Conservation (phyloP, 2,888 invertebrate genomes). For the Hydroisotoma schaefferi region DNA sequence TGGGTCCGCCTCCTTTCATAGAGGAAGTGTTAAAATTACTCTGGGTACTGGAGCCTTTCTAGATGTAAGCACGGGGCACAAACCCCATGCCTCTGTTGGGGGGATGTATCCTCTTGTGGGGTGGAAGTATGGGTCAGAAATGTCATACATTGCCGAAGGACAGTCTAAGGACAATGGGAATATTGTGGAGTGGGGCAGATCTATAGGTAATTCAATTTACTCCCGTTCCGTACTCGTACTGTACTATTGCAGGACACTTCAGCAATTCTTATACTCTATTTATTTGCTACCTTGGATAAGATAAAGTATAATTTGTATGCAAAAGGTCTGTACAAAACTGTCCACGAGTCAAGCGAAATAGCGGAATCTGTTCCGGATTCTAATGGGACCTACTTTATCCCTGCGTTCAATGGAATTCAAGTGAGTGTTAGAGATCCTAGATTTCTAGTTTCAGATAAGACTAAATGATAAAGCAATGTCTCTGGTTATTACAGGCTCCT, state of each 20-base stretch:
- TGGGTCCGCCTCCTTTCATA: conserved; percentile 75
- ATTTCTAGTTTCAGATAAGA: background rate
- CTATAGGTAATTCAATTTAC: conserved; percentile 28
- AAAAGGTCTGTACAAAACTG: conserved; percentile 63
- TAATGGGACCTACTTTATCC: conserved; percentile 79
- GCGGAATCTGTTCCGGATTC: conserved; percentile 67
- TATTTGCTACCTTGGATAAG: too few species aligned
- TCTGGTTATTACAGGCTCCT: conserved; percentile 65
- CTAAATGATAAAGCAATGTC: background rate
- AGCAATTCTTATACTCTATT: too few species aligned
- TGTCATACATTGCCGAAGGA: conserved; percentile 78
- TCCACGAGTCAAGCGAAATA: conserved; percentile 64
- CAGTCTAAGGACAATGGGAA: conserved; percentile 84
- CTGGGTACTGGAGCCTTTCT: conserved; percentile 90
- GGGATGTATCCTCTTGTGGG: conserved; percentile 88
- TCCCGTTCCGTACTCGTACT: background rate
- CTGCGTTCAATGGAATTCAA: conserved; percentile 83
- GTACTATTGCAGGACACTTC: too few species aligned
- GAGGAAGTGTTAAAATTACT: conserved; percentile 78
- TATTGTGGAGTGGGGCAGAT: conserved; percentile 77
- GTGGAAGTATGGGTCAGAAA: conserved; percentile 66
- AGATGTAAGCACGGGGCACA: conserved; percentile 72
- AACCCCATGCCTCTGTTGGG: conserved; percentile 69
- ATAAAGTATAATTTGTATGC: background rate
- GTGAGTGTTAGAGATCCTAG: conserved; percentile 57